Evolutionary conservation across 2,888 invertebrate genomes (phyloP).

Genomic region (Melanostoma scalare): DNA sequence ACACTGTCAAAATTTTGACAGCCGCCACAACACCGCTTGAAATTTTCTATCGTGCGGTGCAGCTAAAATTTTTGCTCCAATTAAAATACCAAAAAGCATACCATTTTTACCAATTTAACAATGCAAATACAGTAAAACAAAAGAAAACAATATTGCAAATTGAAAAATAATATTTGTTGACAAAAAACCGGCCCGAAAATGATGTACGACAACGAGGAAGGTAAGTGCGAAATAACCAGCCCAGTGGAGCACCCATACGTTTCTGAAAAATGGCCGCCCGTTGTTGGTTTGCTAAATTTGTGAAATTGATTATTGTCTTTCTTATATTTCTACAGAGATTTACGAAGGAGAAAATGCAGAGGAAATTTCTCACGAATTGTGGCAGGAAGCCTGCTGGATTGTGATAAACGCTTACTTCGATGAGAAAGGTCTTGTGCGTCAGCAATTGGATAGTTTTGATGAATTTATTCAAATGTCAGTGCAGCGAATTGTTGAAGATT

Average conservation of each 20-base stretch:
- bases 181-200: slow-evolving; percentile 72
- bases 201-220: slow-evolving; percentile 82
- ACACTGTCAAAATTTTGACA: slow-evolving; percentile 25
- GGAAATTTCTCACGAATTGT: slow-evolving; percentile 98
- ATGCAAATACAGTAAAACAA: slow-evolving; percentile 20
- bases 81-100: not conserved
- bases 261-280: slow-evolving; percentile 53
- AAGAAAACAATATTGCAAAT: not conserved
- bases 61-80: slow-evolving; percentile 4
- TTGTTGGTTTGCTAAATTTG: not conserved
- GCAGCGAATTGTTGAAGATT: slow-evolving; percentile 99
- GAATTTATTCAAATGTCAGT: slow-evolving; percentile 99
- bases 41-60: slow-evolving; percentile 14
- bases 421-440: slow-evolving; percentile 99
- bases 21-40: slow-evolving; percentile 17
- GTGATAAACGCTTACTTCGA: slow-evolving; percentile 99
- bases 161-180: slow-evolving; percentile 42
- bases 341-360: slow-evolving; percentile 95
- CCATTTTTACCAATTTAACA: not conserved
- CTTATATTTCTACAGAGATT: slow-evolving; percentile 77
- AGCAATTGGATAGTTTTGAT: slow-evolving; percentile 99
- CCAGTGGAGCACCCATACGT: not conserved
- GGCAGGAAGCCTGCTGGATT: slow-evolving; percentile 99
- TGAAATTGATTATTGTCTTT: slow-evolving; percentile 13
- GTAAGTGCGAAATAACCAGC: slow-evolving; percentile 74